Conservation (phyloP, 2,888 invertebrate species). For the Heliconius cydno region DNA sequence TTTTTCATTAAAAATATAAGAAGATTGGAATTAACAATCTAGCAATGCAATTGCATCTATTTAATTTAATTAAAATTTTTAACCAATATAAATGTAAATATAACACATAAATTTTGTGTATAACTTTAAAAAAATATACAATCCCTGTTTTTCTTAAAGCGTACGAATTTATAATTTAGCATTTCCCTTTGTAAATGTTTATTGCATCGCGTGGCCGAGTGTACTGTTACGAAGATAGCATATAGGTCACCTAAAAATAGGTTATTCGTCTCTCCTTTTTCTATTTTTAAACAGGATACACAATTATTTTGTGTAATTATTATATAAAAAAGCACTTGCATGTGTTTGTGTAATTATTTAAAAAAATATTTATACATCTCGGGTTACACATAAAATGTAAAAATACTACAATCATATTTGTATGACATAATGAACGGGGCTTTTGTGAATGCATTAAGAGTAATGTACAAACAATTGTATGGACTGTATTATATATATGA, state of each 20-base stretch:
- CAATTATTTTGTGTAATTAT: constrained; percentile 25
- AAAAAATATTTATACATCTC: not conserved
- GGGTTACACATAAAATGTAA: constrained; percentile 1
- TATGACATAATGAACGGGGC: not conserved
- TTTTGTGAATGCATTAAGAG: not conserved
- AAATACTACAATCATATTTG: constrained; percentile 4
- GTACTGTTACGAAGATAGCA: constrained; percentile 24
- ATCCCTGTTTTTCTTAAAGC: constrained; percentile 11
- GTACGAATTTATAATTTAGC: constrained; percentile 29
- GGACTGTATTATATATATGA: too few relatives aligned
- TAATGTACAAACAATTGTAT: not conserved
- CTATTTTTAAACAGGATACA: constrained; percentile 34
- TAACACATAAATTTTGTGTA: not conserved
- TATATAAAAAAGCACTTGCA: not conserved
- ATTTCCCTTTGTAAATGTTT: constrained; percentile 25
- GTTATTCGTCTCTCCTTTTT: constrained; percentile 31
- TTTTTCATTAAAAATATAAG: too few relatives aligned
- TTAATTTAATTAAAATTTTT: not conserved
- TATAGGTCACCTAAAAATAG: constrained; percentile 38
- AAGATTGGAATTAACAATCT: too few relatives aligned
- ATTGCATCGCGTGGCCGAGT: constrained; percentile 18
- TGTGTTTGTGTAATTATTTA: not conserved
- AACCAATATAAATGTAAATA: not conserved
- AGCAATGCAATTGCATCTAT: not conserved
- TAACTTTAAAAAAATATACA: not conserved